phyloP scores from a whole-genome alignment of 1,140 invertebrate genomes.

The Latrodectus geometricus region DNA sequence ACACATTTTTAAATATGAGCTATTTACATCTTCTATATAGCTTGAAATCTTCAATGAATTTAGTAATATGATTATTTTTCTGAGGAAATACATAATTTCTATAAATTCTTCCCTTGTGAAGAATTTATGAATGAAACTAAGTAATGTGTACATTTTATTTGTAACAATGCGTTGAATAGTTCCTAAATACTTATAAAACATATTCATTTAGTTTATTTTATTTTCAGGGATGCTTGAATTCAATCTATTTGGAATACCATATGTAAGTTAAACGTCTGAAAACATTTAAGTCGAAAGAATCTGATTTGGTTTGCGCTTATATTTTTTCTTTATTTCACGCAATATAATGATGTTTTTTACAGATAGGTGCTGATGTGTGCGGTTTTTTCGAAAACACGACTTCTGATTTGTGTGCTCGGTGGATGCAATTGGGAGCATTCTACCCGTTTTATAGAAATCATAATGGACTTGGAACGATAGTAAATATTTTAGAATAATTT shows the following conservation, averaged over 20 bases:
- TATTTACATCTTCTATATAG: too few species aligned
- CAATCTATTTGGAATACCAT: slow-evolving; percentile 69
- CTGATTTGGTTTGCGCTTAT: background rate
- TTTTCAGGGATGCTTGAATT: slow-evolving; percentile 69
- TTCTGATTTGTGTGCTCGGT: slow-evolving; percentile 71
- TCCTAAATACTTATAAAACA: too few species aligned
- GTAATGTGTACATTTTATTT: too few species aligned
- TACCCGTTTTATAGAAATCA: slow-evolving; percentile 75
- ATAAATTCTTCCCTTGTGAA: too few species aligned
- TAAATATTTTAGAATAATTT: slow-evolving; percentile 21
- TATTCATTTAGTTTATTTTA: too few species aligned
- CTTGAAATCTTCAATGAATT: too few species aligned
- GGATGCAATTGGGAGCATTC: slow-evolving; percentile 79
- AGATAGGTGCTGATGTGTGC: slow-evolving; percentile 89
- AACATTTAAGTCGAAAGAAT: background rate
- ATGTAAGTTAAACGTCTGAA: slow-evolving; percentile 64
- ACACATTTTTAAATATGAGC: too few species aligned
- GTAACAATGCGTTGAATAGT: too few species aligned
- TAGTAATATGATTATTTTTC: too few species aligned
- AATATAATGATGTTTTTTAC: slow-evolving; percentile 70
- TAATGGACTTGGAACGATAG: slow-evolving; percentile 65
- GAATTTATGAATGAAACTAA: too few species aligned
- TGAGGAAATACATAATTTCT: too few species aligned
- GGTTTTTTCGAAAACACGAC: slow-evolving; percentile 86
- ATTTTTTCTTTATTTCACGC: background rate